Conservation (phyloP, 2,888 invertebrate species). For the Hermaeophaga mercurialis region DNA sequence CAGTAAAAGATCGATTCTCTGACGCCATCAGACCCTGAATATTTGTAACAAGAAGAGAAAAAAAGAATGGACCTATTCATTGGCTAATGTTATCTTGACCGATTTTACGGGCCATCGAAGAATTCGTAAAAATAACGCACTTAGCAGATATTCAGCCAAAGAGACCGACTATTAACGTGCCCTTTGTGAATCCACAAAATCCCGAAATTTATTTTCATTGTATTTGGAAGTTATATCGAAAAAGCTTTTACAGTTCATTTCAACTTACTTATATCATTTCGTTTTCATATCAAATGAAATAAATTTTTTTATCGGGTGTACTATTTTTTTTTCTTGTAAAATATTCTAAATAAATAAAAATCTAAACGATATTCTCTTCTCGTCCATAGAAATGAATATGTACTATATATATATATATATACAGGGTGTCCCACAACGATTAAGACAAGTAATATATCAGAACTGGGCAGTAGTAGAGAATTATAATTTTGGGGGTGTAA, state of each 20-base stretch:
- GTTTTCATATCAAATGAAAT: conserved; percentile 1
- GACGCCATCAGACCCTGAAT: conserved; percentile 1
- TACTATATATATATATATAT: too few species aligned
- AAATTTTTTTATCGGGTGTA: too few species aligned
- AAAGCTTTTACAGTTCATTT: conserved; percentile 9
- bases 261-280: neutral
- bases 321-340: too few species aligned
- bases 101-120: conserved; percentile 19
- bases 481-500: too few species aligned
- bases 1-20: conserved; percentile 2
- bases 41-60: conserved; percentile 1
- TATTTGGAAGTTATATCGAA: conserved; percentile 7
- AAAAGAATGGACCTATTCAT: neutral
- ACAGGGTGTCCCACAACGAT: neutral
- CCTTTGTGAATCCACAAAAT: conserved; percentile 7
- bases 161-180: conserved; percentile 12
- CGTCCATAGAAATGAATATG: too few species aligned
- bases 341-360: too few species aligned
- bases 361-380: too few species aligned
- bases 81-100: conserved; percentile 17
- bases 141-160: conserved; percentile 14
- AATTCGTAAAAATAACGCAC: conserved; percentile 15
- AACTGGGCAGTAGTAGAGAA: too few species aligned
- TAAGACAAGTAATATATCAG: too few species aligned
- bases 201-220: conserved; percentile 11